Base-by-base conservation (phyloP, 1,140 invertebrate species). In the Pogonognathellus flavescens region DNA sequence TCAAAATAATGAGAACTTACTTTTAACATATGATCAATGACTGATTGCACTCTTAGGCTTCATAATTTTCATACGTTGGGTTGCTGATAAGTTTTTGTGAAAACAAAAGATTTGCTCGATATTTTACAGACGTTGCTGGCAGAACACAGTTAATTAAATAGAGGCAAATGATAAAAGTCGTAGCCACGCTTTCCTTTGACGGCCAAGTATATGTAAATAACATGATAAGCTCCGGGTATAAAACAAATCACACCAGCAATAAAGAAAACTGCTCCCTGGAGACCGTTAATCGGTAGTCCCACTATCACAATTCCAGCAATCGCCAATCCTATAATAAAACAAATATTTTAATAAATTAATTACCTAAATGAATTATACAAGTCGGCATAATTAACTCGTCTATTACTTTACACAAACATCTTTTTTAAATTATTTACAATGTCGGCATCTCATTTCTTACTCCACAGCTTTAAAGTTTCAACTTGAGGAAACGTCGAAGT, bases 241-340 rank as follows among this genome's bases (percentile, higher is more conserved):
- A 95, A 95, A 91, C 95, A 96, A 86, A 96, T 95, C 89, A 95
- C 92, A 41, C 94, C 95, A 85, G 95, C 94, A 50, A 96, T 93
- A 88, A 96, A 93, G 90, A 96, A 96, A 6, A 96, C 95, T 60
- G 94, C 93, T 87, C 94, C 95, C 49, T 95, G 94, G 62, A 95
- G 92, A 82, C 94, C 94, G 88, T 94, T 93, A 85, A 91, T 93
- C 91, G 86, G 94, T 91, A 91, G 88, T 66, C 89, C 88, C 20
- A 95, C 92, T 57, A 95, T 94, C 76, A 94, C 93, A 5, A 94
- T 92, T n/a, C 95, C 95, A 90, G 94, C 94, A 18, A 93, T 92
- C 80, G 95, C 91, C 11, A 95, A 91, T 41, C 90, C 91, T 90
- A 88, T 50, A 85, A 80, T 70, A 88, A 62, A 83, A 84, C 80